phyloP scores from a whole-genome alignment of 1,140 invertebrate genomes.

The Bombyx mori region ASM3026992v2 NC_085126.1:8167501-8168000 shows the following conservation, averaged over 20 bases:
- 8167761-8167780: background rate
- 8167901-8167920: constrained; percentile 13
- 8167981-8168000: constrained; percentile 30
- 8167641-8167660: too few relatives aligned
- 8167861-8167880: constrained; percentile 9
- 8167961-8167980: constrained; percentile 14
- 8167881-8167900: constrained; percentile 11
- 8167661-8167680: too few relatives aligned
- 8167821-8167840: background rate
- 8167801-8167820: background rate
- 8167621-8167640: too few relatives aligned
- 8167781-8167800: background rate
- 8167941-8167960: constrained; percentile 13
- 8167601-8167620: too few relatives aligned
- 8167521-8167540: too few relatives aligned
- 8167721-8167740: background rate
- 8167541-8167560: too few relatives aligned
- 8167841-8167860: background rate
- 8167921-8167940: constrained; percentile 9
- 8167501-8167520: too few relatives aligned
- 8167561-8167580: too few relatives aligned
- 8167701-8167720: too few relatives aligned
- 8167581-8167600: too few relatives aligned
- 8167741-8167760: background rate
- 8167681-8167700: too few relatives aligned